Evolutionary conservation across 1,140 invertebrate species (phyloP), one percentile per base, ranked within the genome.

Genomic region (Colletes gigas): DNA sequence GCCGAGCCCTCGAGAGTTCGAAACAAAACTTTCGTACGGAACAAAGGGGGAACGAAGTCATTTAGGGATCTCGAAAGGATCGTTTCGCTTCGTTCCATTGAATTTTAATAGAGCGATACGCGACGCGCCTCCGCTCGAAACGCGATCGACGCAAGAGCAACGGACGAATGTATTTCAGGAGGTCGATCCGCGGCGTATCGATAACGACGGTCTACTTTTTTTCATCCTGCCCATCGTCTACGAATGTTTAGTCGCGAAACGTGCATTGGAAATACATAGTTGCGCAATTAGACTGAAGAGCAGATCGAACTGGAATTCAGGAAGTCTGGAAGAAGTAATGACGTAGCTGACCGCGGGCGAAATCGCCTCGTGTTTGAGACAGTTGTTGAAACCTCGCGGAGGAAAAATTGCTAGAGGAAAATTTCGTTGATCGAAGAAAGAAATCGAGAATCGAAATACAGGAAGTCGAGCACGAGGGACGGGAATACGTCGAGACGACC

Each of bases 241-340:
- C 8, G 15, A n/a, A 39, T 39, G 30, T 39, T 12, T 5, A 69
- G 21, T 7, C 17, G 30, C 3, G 41, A 15, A 66, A 21, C 62
- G n/a, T 3, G 52, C 3, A 55, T n/a, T 5, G 57, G 14, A n/a
- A 41, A 50, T 63, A 30, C 30, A 30, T 30, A 54, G 47, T 78
- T 71, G 68, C 68, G 62, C 68, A 78, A 70, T 50, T 30, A 19
- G 44, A 3, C 41, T 5, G 3, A 5, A 0, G 50, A 44, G 67
- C 76, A 62, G 68, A 52, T 78, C 39, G n/a, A 78, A 71, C 68
- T 21, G 30, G 76, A 78, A 71, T 71, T 17, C 47, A 72, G 68
- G 68, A 72, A 78, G 14, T 55, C 60, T 12, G 30, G 57, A 19
- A 71, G 41, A 60, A 70, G 55, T 78, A 60, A 62, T 21, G 60